Conservation (phyloP, 2,888 invertebrate genomes). For the Heliconius ethilla region DNA sequence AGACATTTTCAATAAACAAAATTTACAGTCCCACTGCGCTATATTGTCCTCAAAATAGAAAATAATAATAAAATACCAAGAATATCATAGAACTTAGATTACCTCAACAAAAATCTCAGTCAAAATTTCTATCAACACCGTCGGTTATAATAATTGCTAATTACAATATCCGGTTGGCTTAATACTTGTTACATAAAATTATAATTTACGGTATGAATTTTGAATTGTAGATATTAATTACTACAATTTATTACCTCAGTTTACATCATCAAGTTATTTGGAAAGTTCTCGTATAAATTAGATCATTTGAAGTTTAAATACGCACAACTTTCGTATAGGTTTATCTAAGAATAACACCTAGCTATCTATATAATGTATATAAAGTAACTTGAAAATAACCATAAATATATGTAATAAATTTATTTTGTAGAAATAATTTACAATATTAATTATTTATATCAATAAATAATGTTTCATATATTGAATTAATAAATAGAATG, state of each 20-base stretch:
- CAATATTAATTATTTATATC: too few species aligned
- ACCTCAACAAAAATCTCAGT: not conserved
- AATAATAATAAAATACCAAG: too few species aligned
- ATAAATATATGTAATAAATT: not conserved
- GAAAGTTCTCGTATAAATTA: conserved; percentile 40
- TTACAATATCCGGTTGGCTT: conserved; percentile 32
- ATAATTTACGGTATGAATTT: conserved; percentile 37
- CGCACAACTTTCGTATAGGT: conserved; percentile 3
- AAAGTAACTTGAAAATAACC: not conserved
- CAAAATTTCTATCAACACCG: conserved; percentile 23
- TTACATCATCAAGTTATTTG: conserved; percentile 40
- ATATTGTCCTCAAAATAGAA: too few species aligned
- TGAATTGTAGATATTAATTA: conserved; percentile 38
- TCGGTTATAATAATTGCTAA: conserved; percentile 30
- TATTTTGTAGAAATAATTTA: not conserved
- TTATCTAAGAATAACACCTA: not conserved
- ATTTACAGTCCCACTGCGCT: too few species aligned
- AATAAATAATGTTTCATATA: not conserved
- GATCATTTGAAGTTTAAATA: conserved; percentile 24
- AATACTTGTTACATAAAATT: conserved; percentile 31
- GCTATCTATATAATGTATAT: not conserved
- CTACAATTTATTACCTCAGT: conserved; percentile 36
- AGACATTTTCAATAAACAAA: too few species aligned
- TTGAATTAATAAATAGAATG: not conserved
- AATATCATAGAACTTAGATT: not conserved